Evolutionary conservation across 2,113 vertebrate species (phyloP).

Genomic region (Sylvilagus bachmani): DNA sequence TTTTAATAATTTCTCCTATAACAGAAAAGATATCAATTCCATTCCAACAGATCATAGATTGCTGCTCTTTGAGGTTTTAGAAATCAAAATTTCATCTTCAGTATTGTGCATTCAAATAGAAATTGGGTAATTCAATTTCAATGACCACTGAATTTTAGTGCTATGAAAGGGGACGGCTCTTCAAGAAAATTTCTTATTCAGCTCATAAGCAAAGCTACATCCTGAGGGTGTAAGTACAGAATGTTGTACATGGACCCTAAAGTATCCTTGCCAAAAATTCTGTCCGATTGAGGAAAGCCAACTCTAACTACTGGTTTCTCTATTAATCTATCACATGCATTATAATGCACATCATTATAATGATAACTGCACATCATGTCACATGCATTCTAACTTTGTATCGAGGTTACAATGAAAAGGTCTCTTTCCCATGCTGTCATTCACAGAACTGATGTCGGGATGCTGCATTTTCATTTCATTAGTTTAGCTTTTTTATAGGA

Average conservation of each 20-base stretch:
- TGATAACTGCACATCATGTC: no score
- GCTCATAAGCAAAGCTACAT: background rate
- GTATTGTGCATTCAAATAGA: background rate
- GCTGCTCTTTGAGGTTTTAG: background rate
- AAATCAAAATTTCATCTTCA: background rate
- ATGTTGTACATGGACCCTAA: background rate
- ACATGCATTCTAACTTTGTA: background rate
- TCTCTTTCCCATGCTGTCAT: background rate
- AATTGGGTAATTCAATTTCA: background rate
- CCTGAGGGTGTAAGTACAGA: background rate
- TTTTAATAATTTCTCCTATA: background rate
- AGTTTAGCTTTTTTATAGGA: background rate
- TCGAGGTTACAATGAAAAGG: background rate
- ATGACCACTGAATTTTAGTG: background rate
- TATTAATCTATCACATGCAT: background rate
- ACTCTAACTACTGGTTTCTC: background rate
- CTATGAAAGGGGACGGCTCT: background rate
- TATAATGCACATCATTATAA: background rate
- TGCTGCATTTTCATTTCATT: background rate
- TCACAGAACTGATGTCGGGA: background rate
- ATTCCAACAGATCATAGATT: background rate
- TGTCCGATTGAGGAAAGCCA: background rate
- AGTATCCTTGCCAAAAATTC: background rate
- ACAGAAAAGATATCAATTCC: background rate
- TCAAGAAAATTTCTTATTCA: background rate